Conservation (phyloP, 2,113 vertebrate species). For the Pedetes capensis region DNA sequence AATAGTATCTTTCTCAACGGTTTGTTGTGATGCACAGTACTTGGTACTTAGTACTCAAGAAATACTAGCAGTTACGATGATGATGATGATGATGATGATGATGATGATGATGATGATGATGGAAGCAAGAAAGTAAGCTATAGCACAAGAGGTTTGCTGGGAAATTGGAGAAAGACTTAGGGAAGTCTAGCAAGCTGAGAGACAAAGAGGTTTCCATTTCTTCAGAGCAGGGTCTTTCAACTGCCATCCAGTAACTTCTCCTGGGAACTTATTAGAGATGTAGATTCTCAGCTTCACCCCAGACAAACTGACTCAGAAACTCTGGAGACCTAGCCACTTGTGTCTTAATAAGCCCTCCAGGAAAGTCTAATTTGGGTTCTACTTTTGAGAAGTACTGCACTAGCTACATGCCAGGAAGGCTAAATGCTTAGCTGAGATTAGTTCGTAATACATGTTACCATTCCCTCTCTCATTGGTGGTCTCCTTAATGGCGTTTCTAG, state of each 20-base stretch:
- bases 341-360: not conserved
- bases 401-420: not conserved
- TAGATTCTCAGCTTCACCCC: not conserved
- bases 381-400: not conserved
- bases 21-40: not conserved
- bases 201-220: not conserved
- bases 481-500: not conserved
- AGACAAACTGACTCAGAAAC: not conserved
- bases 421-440: not conserved
- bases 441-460: not conserved
- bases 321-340: not conserved
- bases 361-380: not conserved
- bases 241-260: not conserved
- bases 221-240: not conserved
- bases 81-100: not conserved
- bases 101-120: not conserved
- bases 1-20: not conserved
- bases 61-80: not conserved
- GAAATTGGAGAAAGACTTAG: not conserved
- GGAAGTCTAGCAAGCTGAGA: not conserved
- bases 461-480: not conserved
- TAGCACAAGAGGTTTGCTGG: not conserved
- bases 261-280: not conserved
- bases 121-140: not conserved
- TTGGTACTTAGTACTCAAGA: not conserved